These are phyloP conservation scores for Pollicipes pollicipes DNA, from an alignment of 1,140 invertebrate species.

Conservation along the genomic window DNA sequence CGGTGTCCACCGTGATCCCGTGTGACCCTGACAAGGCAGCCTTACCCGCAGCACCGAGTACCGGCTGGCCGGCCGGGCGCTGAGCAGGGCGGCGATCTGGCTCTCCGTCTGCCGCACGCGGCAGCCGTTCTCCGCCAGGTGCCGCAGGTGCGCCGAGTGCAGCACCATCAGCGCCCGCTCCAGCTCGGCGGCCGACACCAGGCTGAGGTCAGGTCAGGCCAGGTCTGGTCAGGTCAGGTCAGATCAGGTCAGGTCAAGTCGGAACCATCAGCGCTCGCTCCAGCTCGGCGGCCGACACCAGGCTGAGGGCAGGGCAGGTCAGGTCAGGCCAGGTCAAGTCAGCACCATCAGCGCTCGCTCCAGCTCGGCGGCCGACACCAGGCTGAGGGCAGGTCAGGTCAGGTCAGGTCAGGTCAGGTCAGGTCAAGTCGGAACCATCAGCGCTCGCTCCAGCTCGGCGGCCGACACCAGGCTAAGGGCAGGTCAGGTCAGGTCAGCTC, in stretches of 20 bases:
- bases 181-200: slow-evolving; percentile 31
- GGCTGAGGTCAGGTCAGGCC: slow-evolving; percentile 14
- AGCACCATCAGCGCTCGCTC: no score
- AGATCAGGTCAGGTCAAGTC: not conserved
- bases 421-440: no score
- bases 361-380: no score
- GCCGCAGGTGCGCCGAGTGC: slow-evolving; percentile 30
- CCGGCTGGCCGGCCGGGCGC: not conserved
- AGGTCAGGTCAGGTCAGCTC: not conserved
- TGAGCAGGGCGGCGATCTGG: slow-evolving; percentile 18
- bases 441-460: no score
- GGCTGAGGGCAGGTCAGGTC: slow-evolving; percentile 1
- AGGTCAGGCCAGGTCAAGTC: not conserved
- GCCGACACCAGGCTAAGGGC: no score
- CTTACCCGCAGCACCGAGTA: no score
- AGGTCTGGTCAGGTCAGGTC: not conserved
- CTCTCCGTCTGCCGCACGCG: slow-evolving; percentile 20
- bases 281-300: no score
- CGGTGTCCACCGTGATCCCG: no score
- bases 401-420: not conserved
- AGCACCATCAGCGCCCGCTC: slow-evolving; percentile 38
- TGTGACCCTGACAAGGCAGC: no score
- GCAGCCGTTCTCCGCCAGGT: slow-evolving; percentile 24
- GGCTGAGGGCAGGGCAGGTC: no score
- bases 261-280: no score